phyloP scores from a whole-genome alignment of 2,888 invertebrate species.

The Eristalinus aeneus region DNA sequence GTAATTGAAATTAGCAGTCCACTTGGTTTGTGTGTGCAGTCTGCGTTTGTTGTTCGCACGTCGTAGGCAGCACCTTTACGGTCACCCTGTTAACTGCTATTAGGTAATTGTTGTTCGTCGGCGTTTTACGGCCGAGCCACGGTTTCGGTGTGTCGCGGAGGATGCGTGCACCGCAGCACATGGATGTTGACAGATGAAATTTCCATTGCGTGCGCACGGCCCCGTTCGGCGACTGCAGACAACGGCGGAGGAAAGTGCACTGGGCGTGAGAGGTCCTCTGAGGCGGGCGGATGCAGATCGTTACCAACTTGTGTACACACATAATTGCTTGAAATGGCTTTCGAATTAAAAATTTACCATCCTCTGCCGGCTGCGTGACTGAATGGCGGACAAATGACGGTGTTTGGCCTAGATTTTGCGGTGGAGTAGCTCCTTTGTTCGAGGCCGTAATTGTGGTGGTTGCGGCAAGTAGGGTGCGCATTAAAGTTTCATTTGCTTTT shows the following conservation, averaged over 20 bases:
- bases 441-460: background rate
- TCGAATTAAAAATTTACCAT: constrained; percentile 55
- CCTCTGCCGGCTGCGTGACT: background rate
- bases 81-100: constrained; percentile 61
- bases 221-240: background rate
- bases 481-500: constrained; percentile 4
- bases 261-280: constrained; percentile 6
- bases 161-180: background rate
- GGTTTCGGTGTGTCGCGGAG: background rate
- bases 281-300: constrained; percentile 19
- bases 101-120: constrained; percentile 58
- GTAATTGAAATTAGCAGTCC: constrained; percentile 67
- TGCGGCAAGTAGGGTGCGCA: background rate
- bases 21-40: constrained; percentile 9
- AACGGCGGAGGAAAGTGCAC: background rate
- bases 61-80: constrained; percentile 53
- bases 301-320: constrained; percentile 20
- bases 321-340: constrained; percentile 62
- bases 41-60: constrained; percentile 59
- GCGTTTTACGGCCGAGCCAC: constrained; percentile 38
- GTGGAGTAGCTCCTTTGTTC: background rate
- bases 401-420: background rate
- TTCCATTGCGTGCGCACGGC: constrained; percentile 25
- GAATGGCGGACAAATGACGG: background rate
- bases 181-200: constrained; percentile 47